Evolutionary conservation across 1,140 invertebrate genomes (phyloP), one percentile per base, ranked within the genome.

Genomic region (Zelostemma sp.): DNA sequence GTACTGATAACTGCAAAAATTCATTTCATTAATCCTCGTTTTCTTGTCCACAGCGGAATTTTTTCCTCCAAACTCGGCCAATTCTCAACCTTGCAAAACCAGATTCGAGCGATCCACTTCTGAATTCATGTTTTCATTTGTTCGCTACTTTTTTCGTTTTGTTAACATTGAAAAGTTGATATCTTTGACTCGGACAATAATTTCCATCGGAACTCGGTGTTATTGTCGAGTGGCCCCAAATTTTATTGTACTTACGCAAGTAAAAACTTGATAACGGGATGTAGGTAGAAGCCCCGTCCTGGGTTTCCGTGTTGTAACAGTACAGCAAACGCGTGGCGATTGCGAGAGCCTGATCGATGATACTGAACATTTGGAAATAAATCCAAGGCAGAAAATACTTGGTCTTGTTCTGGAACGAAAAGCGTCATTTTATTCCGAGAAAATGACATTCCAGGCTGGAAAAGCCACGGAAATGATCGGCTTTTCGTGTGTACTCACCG

Each of bases 311-410:
- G 17, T 66, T 57, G 0, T 54, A 9, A 8, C 65, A 35, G 16
- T 77, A 51, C 15, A 70, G 72, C 62, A 84, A 67, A 61, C 78
- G 75, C 69, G 79, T 47, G 35, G 60, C 61, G 46, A 84, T 51
- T 31, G 81, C 72, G 6, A 73, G 57, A 6, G 66, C 65, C 64
- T 85, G 84, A 75, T 86, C 82, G 21, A 80, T 71, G 55, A 85
- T 81, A 56, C 59, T 77, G 43, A 81, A 74, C 61, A 82, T 75
- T 71, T 84, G 78, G 48, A 84, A 57, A 62, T 81, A 83, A 49
- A 86, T 78, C 83, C 83, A 86, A 40, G 81, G 81, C 40, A 81
- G 35, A 50, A 75, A 73, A 47, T 75, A 81, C 15, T 61, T 67
- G 14, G 78, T 64, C 57, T 77, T 80, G 68, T 74, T 83, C 84